Base-by-base conservation (phyloP, 2,113 vertebrate species). In the Tenrec ecaudatus region DNA sequence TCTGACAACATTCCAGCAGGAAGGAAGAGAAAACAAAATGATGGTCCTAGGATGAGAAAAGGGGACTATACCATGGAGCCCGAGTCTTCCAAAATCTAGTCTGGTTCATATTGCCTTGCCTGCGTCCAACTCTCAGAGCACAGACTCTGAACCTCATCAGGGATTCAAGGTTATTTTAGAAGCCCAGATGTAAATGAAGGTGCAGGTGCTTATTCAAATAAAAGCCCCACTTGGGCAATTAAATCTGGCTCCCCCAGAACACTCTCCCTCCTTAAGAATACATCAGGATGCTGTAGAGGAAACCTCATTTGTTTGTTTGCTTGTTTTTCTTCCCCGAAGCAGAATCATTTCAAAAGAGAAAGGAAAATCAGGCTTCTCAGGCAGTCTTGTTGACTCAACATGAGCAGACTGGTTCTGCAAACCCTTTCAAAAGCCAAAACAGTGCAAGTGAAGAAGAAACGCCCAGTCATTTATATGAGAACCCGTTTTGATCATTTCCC, bases 141-240 rank as follows among this genome's bases (percentile, higher is more conserved):
- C 31, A 86, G 73, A 62, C 47, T 69, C 68, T 2, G 43, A 87
- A 4, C 78, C 78, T 82, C 79, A 6, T 15, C 31, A 29, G 69
- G 33, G 47, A 89, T 66, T 82, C 20, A 25, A n/a, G 69, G 23
- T 33, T 3, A 36, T 89, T 62, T 95, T 40, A 22, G 66, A 86
- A 78, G 33, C 82, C 36, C 71, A 94, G 71, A 73, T 27, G 69
- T 71, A 94, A 66, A 73, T 27, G 69, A 94, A 96, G 92, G 43
- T 0, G 0, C 90, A 88, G 69, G 29, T 93, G 92, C 58, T 89
- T 79, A 87, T 91, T 87, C 47, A 73, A 86, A 73, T 94, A 47
- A 80, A 91, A 96, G 68, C 91, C 69, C 89, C 82, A 88, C 36
- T 88, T 89, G 85, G 14, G 40, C 69, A 85, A 96, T 95, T 86